Evolutionary conservation across 1,140 invertebrate genomes (phyloP), one percentile per base, ranked within the genome.

Genomic region (Tenebrio molitor): DNA sequence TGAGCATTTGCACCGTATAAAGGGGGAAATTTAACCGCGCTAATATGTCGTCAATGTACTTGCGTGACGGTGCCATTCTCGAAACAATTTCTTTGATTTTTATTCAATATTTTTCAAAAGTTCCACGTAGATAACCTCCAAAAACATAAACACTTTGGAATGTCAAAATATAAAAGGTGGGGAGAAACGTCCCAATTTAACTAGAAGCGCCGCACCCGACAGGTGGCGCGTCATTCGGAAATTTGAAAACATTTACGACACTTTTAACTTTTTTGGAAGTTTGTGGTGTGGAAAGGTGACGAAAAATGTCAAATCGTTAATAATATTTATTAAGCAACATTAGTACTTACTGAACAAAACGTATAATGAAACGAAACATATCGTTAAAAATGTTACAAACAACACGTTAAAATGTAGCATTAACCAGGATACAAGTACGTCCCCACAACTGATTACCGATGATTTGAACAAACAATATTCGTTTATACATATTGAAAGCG

Each of bases 11-110:
- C 16, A 98, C 86, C 0, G 92, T 91, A 83, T 98, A 99, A 14
- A 97, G 86, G 0, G 96, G 97, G 86, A 97, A 98, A 89, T 97
- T 96, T 29, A 97, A 92, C 76, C 90, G 88, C 71, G 93, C 92
- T 80, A 95, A 81, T 53, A 94, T 86, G 75, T 91, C 90, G 80
- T 91, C 90, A 25, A 85, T 85, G 67, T 84, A 87, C 81, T 84
- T 85, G 77, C 77, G 67, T 69, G 70, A 73, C 17, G 77, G 77
- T 41, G 78, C 76, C 81, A 82, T 82, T 53, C 3, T 76, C 73
- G 16, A 12, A 41, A 4, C 2, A 63, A 19, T 42, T 70, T 68
- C 42, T 58, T 34, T 68, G 39, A 39, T 66, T 67, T 73, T 66
- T 19, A 42, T 44, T 72, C 16, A 72, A 42, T 15, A 44, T 33